phyloP scores from a whole-genome alignment of 92 coral and sea anemone species.

The Bergia puertoricense region DNA sequence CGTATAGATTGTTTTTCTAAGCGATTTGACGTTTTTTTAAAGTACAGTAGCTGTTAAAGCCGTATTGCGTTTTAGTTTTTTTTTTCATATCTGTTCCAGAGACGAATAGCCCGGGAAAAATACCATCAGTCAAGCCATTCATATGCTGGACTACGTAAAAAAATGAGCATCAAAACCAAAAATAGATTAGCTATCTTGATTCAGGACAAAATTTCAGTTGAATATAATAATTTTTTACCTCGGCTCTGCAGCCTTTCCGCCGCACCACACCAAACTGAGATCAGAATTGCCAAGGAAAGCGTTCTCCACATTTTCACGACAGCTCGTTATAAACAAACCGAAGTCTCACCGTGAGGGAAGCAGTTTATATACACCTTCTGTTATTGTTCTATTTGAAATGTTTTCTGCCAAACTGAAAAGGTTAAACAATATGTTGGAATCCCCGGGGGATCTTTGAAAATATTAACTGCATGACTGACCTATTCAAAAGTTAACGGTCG shows the following conservation, averaged over 20 bases:
- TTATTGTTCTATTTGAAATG: conserved; percentile 26
- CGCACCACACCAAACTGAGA: not conserved
- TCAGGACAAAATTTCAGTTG: not conserved
- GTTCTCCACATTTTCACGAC: conserved; percentile 26
- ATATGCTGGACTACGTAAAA: not conserved
- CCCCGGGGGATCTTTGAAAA: not conserved
- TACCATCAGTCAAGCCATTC: no score
- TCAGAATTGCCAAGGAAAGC: conserved; percentile 5
- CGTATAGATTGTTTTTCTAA: no score
- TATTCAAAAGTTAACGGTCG: conserved; percentile 12
- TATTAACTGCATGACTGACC: not conserved
- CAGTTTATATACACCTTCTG: conserved; percentile 1
- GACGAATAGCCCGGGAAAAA: no score
- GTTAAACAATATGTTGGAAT: not conserved
- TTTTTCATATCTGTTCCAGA: not conserved
- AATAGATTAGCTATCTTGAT: not conserved
- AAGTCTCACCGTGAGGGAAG: not conserved
- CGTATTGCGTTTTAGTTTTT: not conserved
- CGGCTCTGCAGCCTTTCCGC: conserved; percentile 6
- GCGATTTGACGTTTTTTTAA: no score
- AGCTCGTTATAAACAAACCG: not conserved
- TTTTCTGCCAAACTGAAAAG: not conserved
- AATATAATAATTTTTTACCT: conserved; percentile 7
- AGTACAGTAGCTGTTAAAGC: not conserved
- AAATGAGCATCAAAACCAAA: not conserved